Evolutionary conservation across 2,888 invertebrate genomes (phyloP).

Genomic region (Xestia sexstrigata): DNA sequence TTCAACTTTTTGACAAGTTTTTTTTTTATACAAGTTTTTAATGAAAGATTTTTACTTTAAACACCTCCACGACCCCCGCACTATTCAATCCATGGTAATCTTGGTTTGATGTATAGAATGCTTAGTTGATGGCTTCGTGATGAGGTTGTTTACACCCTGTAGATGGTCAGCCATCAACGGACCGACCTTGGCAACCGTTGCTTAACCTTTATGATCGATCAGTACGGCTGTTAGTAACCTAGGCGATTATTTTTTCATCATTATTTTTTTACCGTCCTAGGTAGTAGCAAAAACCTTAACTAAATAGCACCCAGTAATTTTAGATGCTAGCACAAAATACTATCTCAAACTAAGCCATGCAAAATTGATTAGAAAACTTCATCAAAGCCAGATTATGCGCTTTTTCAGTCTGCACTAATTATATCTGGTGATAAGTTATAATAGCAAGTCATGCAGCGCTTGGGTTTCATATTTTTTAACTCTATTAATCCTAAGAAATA

Average conservation of each 20-base stretch:
- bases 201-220: background rate
- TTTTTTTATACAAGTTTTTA: no score
- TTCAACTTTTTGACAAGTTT: no score
- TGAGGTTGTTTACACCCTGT: no score
- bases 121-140: no score
- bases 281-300: constrained; percentile 19
- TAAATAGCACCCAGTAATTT: constrained; percentile 26
- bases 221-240: background rate
- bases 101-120: no score
- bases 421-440: background rate
- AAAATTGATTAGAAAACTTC: constrained; percentile 49
- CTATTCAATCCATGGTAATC: no score
- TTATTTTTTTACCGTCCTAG: background rate
- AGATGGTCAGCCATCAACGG: background rate
- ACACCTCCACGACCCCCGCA: no score
- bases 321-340: constrained; percentile 21
- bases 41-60: no score
- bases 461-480: background rate
- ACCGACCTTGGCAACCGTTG: background rate
- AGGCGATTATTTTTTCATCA: no score
- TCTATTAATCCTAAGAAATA: background rate
- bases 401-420: constrained; percentile 35
- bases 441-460: background rate
- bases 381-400: constrained; percentile 28
- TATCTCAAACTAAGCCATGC: constrained; percentile 14